Evolutionary conservation across 2,888 invertebrate genomes (phyloP), one percentile per base, ranked within the genome.

Genomic region (Coelinius sp.): DNA sequence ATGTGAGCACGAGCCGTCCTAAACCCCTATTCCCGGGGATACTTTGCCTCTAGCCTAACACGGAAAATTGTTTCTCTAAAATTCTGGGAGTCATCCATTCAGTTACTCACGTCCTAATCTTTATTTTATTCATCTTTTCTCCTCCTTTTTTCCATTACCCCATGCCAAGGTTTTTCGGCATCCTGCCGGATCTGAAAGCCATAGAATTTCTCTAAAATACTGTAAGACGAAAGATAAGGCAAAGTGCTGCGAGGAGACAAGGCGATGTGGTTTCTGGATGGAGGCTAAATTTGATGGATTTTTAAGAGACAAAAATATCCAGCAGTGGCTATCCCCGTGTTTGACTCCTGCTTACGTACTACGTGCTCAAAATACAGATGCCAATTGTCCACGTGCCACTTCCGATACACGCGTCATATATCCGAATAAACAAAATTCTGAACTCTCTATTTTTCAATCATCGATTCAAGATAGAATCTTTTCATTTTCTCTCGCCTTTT

Each of bases 361-460:
- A 24, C 53, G 56, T 56, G 59, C 31, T 17, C 17, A 31, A 20
- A 59, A 59, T 59, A 35, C 31, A 56, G 17, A 56, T 59, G 35
- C 59, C 59, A 59, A 59, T 59, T 59, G 59, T 35, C 65, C 65
- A 65, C 65, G 46, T 65, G 65, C 65, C 65, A 65, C 31, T 65
- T 65, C 31, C 65, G 46, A 44, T 64, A 22, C 46, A 27, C 65
- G 27, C 27, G 46, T n/a, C n/a, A 27, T 22, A 12, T 64, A 22
- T 44, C 41, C 46, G 14, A 49, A 20, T 49, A 49, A 14, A 8
- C 20, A 24, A 12, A 56, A 56, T n/a, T 53, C n/a, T 49, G 3
- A 49, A 49, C 12, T n/a, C 27, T 14, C 7, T 62, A 41, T 64
- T 64, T 25, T 41, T 35, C 6, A 35, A n/a, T n/a, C n/a, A 31